Conservation (phyloP, 2,797 vertebrate species). For the Xiphophorus birchmanni region DNA sequence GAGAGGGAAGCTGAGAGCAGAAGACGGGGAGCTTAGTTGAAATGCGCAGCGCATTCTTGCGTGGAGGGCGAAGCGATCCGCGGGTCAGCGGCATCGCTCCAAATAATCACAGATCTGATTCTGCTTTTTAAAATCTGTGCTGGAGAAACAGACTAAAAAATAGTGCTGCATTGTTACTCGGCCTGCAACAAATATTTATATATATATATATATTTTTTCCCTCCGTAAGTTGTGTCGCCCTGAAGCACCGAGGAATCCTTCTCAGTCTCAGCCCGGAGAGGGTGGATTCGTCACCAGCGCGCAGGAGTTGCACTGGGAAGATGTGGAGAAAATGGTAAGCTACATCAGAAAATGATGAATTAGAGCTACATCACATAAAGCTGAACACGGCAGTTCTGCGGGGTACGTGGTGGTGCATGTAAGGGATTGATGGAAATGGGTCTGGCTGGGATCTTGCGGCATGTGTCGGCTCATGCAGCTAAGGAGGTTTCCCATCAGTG, state of each 20-base stretch:
- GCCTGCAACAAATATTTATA: neutral
- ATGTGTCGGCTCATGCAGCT: conserved; percentile 41
- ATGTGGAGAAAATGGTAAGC: conserved; percentile 55
- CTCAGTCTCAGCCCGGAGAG: conserved; percentile 3
- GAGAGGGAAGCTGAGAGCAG: conserved; percentile 9
- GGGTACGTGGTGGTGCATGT: no score
- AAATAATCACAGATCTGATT: neutral
- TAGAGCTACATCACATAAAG: neutral
- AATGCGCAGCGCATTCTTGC: conserved; percentile 66
- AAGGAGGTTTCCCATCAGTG: conserved; percentile 20
- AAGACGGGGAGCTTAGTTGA: conserved; percentile 43
- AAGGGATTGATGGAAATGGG: neutral
- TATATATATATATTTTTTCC: neutral
- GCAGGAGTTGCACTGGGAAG: conserved; percentile 2
- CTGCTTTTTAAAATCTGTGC: neutral
- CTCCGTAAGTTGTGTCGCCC: conserved; percentile 36
- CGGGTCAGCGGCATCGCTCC: conserved; percentile 19
- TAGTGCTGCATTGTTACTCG: neutral
- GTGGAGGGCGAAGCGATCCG: conserved; percentile 49
- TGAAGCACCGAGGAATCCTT: conserved; percentile 11
- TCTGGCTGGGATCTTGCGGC: conserved; percentile 57
- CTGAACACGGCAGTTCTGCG: neutral
- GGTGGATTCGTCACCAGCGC: conserved; percentile 10
- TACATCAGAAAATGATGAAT: neutral
- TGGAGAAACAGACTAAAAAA: neutral